Conservation (phyloP, 2,888 invertebrate species). For the Herminia tarsipennalis region DNA sequence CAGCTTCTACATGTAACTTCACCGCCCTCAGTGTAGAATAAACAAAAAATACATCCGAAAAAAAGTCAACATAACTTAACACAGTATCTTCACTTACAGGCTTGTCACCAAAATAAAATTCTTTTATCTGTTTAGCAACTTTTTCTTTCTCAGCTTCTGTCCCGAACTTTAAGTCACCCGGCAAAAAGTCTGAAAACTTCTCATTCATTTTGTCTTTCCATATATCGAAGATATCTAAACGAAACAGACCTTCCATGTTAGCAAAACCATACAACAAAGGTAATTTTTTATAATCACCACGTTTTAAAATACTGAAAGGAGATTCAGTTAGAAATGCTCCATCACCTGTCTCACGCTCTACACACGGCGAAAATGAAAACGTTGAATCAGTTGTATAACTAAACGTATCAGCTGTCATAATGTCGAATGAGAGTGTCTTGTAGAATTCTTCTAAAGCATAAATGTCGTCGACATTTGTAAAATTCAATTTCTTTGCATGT, state of each 20-base stretch:
- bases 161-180: constrained; percentile 52
- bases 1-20: constrained; percentile 40
- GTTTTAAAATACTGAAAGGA: constrained; percentile 50
- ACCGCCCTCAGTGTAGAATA: constrained; percentile 49
- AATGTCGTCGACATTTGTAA: constrained; percentile 48
- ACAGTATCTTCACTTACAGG: constrained; percentile 33
- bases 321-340: constrained; percentile 47
- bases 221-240: constrained; percentile 26
- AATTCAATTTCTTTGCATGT: constrained; percentile 44
- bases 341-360: constrained; percentile 40
- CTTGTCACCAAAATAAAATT: constrained; percentile 58
- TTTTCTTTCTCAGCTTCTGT: constrained; percentile 42
- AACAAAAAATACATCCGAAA: constrained; percentile 61
- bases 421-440: constrained; percentile 44
- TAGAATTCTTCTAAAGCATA: constrained; percentile 56
- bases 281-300: constrained; percentile 45
- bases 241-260: constrained; percentile 48
- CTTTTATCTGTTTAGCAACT: constrained; percentile 43
- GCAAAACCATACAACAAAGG: constrained; percentile 55
- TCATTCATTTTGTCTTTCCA: constrained; percentile 50
- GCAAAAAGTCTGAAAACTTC: constrained; percentile 54
- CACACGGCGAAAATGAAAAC: constrained; percentile 36
- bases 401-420: constrained; percentile 32
- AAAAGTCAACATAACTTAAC: constrained; percentile 43
- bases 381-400: constrained; percentile 37